Base-by-base conservation (phyloP, 2,797 vertebrate species). In the Pseudotriccus pelzelni region DNA sequence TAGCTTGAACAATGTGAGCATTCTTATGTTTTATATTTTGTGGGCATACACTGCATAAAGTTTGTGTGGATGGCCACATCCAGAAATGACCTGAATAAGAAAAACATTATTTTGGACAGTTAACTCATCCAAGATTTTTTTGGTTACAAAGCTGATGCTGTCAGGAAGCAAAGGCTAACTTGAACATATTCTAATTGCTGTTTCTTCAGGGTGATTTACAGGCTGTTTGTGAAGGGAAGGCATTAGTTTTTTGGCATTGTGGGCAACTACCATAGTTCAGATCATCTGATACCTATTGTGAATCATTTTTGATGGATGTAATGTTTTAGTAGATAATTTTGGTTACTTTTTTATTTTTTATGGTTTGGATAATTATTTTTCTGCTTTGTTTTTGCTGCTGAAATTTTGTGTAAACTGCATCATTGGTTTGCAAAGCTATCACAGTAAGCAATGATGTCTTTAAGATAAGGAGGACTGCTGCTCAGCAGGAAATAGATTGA, bases 311-410 rank as follows among this genome's bases (percentile, higher is more conserved):
- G 52, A 18, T 83, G 34, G 21, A 1, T 75, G 17, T 27, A 39
- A 30, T 72, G 30, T 15, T 77, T 85, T 66, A 47, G 19, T 77
- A 75, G 56, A 43, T 36, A 36, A 32, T 80, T 66, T 59, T 9
- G 8, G 9, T 76, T 84, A 10, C 4, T 39, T 64, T 70, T 19
- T 49, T 19, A 3, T 39, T 58, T 53, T 24, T 25, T 39, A 13
- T 68, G 19, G 44, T 77, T 77, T 67, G 13, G 11, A 23, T 80
- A 32, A 70, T 75, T 76, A 41, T 43, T 90, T 72, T 6, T 72
- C 60, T 74, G 19, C 27, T 84, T 88, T 90, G 37, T 19, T 87
- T 89, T 78, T 70, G 50, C 9, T 81, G 28, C 59, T 88, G 53
- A 74, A 83, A 24, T 62, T 68, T 27, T 10, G 9, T 69, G 20